Conservation (phyloP, 2,113 vertebrate genomes). For the Rana temporaria region DNA sequence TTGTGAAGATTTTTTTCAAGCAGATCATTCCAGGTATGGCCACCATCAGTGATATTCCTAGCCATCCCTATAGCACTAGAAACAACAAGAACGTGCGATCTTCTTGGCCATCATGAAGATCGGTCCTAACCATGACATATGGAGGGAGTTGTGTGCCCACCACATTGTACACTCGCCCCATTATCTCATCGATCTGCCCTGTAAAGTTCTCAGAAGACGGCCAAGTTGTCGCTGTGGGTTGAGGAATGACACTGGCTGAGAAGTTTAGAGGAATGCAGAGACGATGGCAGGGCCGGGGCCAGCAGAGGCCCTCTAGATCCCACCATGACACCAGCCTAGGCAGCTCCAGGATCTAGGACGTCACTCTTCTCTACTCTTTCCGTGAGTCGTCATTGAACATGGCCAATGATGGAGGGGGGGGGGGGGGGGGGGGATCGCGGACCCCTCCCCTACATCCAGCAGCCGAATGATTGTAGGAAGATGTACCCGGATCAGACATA, state of each 20-base stretch:
- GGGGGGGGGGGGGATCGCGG: neutral
- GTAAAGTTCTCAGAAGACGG: no score
- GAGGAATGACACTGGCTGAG: neutral
- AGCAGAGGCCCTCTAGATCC: neutral
- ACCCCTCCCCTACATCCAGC: neutral
- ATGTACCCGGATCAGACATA: no score
- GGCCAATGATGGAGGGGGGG: neutral
- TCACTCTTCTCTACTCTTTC: constrained; percentile 13
- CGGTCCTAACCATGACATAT: no score
- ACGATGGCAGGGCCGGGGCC: neutral
- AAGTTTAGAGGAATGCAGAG: neutral
- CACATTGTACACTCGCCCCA: no score
- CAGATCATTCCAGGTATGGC: no score
- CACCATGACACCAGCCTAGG: neutral
- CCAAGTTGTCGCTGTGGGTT: no score
- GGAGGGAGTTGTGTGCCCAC: no score
- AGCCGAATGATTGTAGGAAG: neutral
- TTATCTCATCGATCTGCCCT: neutral
- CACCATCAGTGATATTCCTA: no score
- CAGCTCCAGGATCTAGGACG: constrained; percentile 15
- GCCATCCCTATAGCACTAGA: no score
- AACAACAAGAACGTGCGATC: no score
- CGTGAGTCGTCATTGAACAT: constrained; percentile 8
- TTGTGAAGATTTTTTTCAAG: no score
- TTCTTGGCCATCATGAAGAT: no score